A percentile compares a stretch with the other conserved stretches of the same genome.
Conservation (phyloP, 2,888 invertebrate genomes). For the Cheilosia urbana region DNA sequence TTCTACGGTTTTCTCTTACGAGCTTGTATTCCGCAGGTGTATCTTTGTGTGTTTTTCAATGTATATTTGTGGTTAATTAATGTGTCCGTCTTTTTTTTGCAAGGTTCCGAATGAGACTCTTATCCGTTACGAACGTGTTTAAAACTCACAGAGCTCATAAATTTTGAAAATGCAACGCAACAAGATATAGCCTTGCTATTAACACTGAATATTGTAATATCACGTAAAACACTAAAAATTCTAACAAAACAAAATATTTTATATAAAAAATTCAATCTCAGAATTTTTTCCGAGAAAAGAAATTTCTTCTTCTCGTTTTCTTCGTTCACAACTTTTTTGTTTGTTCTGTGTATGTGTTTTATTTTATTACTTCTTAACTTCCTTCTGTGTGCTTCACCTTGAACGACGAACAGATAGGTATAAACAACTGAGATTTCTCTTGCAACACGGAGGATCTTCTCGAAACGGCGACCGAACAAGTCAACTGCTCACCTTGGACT, state of each 20-base stretch:
- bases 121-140: conserved; percentile 50
- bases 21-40: conserved; percentile 62
- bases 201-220: conserved; percentile 25
- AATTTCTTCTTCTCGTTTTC: conserved; percentile 68
- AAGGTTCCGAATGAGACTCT: conserved; percentile 33
- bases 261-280: conserved; percentile 57
- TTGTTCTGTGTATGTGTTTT: conserved; percentile 58
- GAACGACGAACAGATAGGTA: conserved; percentile 42
- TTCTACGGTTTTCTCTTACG: conserved; percentile 48
- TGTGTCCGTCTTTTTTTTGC: conserved; percentile 54
- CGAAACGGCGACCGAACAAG: conserved; percentile 80
- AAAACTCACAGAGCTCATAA: conserved; percentile 32
- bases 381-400: conserved; percentile 54
- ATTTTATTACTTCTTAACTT: conserved; percentile 64
- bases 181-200: neutral
- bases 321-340: conserved; percentile 66
- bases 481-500: conserved; percentile 83
- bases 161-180: conserved; percentile 17
- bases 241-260: conserved; percentile 16
- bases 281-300: conserved; percentile 71
- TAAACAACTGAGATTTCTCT: conserved; percentile 54
- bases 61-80: conserved; percentile 25
- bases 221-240: conserved; percentile 50
- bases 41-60: conserved; percentile 34
- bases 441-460: conserved; percentile 56